Percentiles rank a stretch among this genome's conserved stretches.
Evolutionary conservation across 2,888 invertebrate genomes (phyloP).

Genomic region (Xanthia icteritia): DNA sequence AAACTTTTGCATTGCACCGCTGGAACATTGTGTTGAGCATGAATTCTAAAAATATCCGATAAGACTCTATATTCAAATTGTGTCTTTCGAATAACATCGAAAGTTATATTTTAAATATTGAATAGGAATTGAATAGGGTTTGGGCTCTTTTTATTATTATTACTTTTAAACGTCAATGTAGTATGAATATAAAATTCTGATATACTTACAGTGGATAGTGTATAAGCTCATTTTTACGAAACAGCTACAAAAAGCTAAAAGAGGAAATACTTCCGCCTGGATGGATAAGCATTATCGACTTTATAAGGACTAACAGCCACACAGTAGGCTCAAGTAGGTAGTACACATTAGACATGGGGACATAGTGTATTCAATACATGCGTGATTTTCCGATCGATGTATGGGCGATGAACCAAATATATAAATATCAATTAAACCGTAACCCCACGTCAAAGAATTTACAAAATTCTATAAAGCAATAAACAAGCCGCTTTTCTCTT

Average conservation of each 20-base stretch:
- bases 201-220: background rate
- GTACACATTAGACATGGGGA: no score
- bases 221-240: no score
- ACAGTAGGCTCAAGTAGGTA: background rate
- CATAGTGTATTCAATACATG: background rate
- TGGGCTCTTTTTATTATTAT: background rate
- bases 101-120: constrained; percentile 24
- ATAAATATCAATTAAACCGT: background rate
- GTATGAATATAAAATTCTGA: background rate
- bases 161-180: constrained; percentile 7
- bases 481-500: background rate
- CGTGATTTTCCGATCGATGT: background rate
- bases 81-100: constrained; percentile 11
- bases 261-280: no score
- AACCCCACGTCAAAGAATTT: background rate
- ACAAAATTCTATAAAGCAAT: background rate
- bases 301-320: background rate
- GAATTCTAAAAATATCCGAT: constrained; percentile 28
- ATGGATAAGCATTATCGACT: background rate
- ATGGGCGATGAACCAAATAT: background rate
- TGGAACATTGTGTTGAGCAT: background rate
- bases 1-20: constrained; percentile 18
- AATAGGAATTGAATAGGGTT: constrained; percentile 2
- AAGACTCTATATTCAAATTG: constrained; percentile 32
- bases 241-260: background rate